Base-by-base conservation (phyloP, 2,888 invertebrate species). In the Therioaphis trifolii region DNA sequence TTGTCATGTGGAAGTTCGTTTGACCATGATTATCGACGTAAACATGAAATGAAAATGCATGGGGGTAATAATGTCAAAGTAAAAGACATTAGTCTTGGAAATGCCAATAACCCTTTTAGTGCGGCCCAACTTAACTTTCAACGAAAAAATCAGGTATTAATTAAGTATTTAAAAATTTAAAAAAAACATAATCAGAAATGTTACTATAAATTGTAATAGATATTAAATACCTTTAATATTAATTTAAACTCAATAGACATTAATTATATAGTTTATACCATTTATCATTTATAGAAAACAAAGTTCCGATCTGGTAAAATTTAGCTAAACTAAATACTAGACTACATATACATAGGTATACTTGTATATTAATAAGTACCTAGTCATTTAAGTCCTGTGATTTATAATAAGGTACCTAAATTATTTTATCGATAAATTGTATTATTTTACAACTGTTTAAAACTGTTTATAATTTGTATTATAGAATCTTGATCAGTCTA, bases 1-100 rank as follows among this genome's bases (percentile, higher is more conserved):
- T 68, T 68, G 1, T 68, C 66, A 18, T 68, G 66, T 40, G 40
- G n/a, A n/a, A 40, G 66, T 68, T 68, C n/a, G n/a, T 68, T 68
- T 40, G 66, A 40, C 35, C 66, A 40, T 21, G 40, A 68, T 21
- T 68, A 68, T n/a, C n/a, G 66, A 3, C 40, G 66, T 11, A 68
- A 68, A 68, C 40, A 68, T 40, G 40, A 68, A 40, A 18, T 68
- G 0, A 68, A 68, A 11, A 40, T 68, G n/a, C 66, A 68, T 68
- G 66, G n/a, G 0, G 40, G 66, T 68, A 21, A 11, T 68, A 2
- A 68, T 18, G 40, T 68, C 18, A 40, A 68, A 68, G 66, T 68
- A n/a, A 68, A 68, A 68, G 66, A 68, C 66, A 40, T 68, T 68
- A 68, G 66, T 68, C 21, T 68, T 40, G 66, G 66, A 12, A n/a